A percentile compares a stretch with the other conserved stretches of the same genome.
phyloP scores from a whole-genome alignment of 1,140 invertebrate genomes.

The Drosophila yakuba region DNA sequence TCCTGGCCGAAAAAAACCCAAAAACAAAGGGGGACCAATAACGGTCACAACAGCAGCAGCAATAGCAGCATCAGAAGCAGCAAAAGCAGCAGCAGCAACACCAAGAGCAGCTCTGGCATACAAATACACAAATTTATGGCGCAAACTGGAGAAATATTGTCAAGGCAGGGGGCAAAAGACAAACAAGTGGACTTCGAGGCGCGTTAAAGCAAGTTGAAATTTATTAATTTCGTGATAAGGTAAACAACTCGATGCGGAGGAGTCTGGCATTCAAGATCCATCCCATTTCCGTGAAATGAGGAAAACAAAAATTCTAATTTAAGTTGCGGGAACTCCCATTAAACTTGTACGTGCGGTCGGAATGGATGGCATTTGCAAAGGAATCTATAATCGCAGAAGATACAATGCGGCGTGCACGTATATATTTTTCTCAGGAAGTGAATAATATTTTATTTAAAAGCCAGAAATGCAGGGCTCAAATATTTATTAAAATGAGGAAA shows the following conservation, averaged over 20 bases:
- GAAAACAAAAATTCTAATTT: slow-evolving; percentile 70
- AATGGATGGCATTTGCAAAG: neutral
- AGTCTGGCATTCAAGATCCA: slow-evolving; percentile 22
- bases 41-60: slow-evolving; percentile 23
- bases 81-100: slow-evolving; percentile 21
- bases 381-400: slow-evolving; percentile 15
- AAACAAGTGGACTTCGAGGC: slow-evolving; percentile 63
- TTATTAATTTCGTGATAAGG: slow-evolving; percentile 81
- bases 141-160: slow-evolving; percentile 77
- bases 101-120: slow-evolving; percentile 50
- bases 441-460: neutral
- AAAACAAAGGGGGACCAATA: slow-evolving; percentile 52
- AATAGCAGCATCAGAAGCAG: slow-evolving; percentile 22
- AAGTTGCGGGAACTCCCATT: slow-evolving; percentile 66
- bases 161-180: slow-evolving; percentile 50
- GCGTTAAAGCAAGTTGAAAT: slow-evolving; percentile 79
- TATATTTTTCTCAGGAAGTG: neutral
- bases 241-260: slow-evolving; percentile 62
- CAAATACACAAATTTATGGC: slow-evolving; percentile 80
- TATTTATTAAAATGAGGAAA: neutral
- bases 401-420: neutral
- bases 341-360: slow-evolving; percentile 29
- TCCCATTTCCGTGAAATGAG: slow-evolving; percentile 4
- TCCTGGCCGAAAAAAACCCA: slow-evolving; percentile 42
- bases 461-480: neutral